Conservation (phyloP, 2,888 invertebrate species). For the Macrophya annulata region DNA sequence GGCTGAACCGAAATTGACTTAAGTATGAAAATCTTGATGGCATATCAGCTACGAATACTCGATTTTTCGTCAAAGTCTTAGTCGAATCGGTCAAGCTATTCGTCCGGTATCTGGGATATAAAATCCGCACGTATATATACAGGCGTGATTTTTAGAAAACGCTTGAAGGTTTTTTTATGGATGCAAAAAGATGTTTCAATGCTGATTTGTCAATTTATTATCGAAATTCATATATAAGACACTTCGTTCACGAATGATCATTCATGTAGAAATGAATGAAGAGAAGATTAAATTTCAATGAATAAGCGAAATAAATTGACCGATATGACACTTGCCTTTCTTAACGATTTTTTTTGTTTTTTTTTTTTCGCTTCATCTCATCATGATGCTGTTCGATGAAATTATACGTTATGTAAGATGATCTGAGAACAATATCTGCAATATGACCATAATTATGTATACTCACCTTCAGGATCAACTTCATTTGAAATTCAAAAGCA, state of each 20-base stretch:
- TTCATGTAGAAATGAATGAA: background rate
- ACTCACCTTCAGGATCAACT: background rate
- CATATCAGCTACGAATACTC: no score
- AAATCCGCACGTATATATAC: background rate
- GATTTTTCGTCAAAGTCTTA: background rate
- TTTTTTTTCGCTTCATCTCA: background rate
- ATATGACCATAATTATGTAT: background rate
- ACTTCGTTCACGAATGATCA: background rate
- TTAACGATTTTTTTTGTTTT: background rate
- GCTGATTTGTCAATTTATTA: background rate
- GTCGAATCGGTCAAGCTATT: background rate
- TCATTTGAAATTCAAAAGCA: background rate
- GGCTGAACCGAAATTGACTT: no score
- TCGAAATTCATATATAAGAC: background rate
- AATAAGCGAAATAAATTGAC: background rate
- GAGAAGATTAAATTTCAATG: background rate
- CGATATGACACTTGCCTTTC: background rate
- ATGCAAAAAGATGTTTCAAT: background rate
- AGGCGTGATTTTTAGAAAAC: background rate
- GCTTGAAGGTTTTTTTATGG: no score
- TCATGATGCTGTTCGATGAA: slow-evolving; percentile 1
- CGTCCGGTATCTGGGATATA: background rate
- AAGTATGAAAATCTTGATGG: no score
- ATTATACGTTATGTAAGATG: slow-evolving; percentile 1
- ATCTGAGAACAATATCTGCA: background rate